Evolutionary conservation across 2,888 invertebrate species (phyloP), one percentile per base, ranked within the genome.

Genomic region (Drosophila anomelani): DNA sequence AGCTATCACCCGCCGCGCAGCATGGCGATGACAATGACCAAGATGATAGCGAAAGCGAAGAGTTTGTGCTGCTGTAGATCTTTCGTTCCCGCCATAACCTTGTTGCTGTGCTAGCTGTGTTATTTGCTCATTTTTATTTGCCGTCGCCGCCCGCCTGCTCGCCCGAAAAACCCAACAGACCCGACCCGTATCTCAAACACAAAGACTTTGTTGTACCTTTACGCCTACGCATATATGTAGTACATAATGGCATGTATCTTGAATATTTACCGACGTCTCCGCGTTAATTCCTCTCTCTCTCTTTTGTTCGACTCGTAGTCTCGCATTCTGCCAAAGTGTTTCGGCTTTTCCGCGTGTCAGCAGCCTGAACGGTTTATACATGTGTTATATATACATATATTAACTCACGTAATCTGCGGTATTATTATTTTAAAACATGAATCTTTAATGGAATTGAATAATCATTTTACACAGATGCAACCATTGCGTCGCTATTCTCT

Each of bases 11-110:
- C 13, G 6, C 44, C 23, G 17, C 64, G 20, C 58, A 63, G 3
- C 70, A 73, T 92, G 61, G 92, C 91, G 81, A 91, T 81, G 94
- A 94, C 91, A 95, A 95, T 90, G 94, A 95, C 55, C 81, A 72
- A 13, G 87, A 88, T 69, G 85, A 95, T 86, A 93, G 95, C 77
- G 95, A 95, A 91, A 95, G 95, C 55, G 96, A 96, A 92, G 95
- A 95, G 91, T 96, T 96, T 94, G 95, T 95, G 90, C 93, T 96
- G 90, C 92, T 95, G 76, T 95, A 93, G 76, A 34, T 12, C 36
- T 20, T 54, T n/a, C 29, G 44, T 23, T 41, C 43, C 44, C 57
- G 36, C 7, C 32, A 43, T 59, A 54, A 59, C 54, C 59, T 32
- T 43, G 60, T 53, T 66, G 47, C 66, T 74, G 69, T 72, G 69